phyloP scores from a whole-genome alignment of 2,797 vertebrate species.

The Petrocephalus sullivani region DNA sequence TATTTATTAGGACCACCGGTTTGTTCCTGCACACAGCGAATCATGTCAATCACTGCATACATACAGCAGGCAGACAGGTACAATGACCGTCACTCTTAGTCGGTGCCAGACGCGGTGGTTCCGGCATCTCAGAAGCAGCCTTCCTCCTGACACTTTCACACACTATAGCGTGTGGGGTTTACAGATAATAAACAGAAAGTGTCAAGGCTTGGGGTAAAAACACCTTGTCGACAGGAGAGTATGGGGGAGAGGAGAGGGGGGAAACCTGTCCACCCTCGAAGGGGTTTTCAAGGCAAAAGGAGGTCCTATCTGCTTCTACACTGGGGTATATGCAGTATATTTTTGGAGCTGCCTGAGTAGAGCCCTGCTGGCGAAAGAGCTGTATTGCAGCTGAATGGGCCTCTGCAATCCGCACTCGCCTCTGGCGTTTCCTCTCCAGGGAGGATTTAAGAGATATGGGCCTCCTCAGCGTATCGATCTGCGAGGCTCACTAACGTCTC shows the following conservation, averaged over 20 bases:
- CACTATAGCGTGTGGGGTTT: background rate
- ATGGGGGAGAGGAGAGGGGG: background rate
- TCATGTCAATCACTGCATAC: background rate
- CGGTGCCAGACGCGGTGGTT: background rate
- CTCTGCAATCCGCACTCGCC: conserved; percentile 34
- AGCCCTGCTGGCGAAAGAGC: background rate
- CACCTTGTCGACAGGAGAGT: background rate
- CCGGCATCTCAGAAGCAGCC: background rate
- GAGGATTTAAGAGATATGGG: conserved; percentile 49
- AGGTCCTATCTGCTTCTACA: background rate
- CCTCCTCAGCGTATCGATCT: conserved; percentile 57
- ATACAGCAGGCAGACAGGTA: background rate
- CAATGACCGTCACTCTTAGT: background rate
- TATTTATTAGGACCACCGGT: background rate
- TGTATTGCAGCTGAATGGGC: background rate
- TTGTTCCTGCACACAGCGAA: background rate
- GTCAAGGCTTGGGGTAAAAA: background rate
- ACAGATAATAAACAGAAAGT: background rate
- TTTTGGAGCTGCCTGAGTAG: background rate
- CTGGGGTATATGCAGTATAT: background rate
- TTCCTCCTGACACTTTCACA: background rate
- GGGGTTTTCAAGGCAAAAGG: background rate
- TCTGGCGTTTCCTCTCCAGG: conserved; percentile 48
- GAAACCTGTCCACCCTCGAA: background rate
- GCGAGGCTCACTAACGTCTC: conserved; percentile 47